Evolutionary conservation across 2,888 invertebrate genomes (phyloP), one percentile per base, ranked within the genome.

Genomic region (Periphyllus acericola): DNA sequence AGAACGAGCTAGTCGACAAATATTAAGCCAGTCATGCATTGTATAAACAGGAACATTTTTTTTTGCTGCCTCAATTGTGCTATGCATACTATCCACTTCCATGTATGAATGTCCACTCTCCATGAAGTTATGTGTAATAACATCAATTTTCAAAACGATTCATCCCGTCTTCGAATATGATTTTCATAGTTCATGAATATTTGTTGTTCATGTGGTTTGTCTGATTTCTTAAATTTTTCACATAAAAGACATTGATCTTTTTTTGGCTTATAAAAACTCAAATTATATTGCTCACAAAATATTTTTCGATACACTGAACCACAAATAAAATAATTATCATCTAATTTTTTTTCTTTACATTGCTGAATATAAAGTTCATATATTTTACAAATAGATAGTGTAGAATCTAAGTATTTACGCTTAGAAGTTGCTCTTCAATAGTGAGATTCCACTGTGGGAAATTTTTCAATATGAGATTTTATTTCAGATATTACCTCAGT

Each of bases 61-160:
- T 80, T 90, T 90, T 80, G 89, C 88, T 52, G 72, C 76, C 68
- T 90, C 90, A 74, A 90, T 90, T 21, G 90, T 83, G 89, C 89
- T 89, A 75, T 90, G 90, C 90, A 90, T 90, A 25, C 83, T 89
- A 82, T 90, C 90, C 19, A 89, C 89, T 68, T 90, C 90, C 90
- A 90, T 90, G 76, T 89, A 89, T 32, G 89, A 89, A 84, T 91
- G 90, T 14, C 90, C 90, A 78, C 88, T 90, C 83, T 91, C 90
- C 78, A 90, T 89, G 89, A 90, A 90, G 32, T 90, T 90, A 32
- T 90, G 90, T 82, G 90, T 89, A 11, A 90, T 88, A 74, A 89
- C 82, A 17, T 89, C 72, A 34, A 91, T 82, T 79, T 90, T 84
- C 71, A 89, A 88, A 36, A n/a, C n/a, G n/a, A n/a, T n/a, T n/a